Conservation (phyloP, 2,888 invertebrate species). For the Achlya flavicornis region DNA sequence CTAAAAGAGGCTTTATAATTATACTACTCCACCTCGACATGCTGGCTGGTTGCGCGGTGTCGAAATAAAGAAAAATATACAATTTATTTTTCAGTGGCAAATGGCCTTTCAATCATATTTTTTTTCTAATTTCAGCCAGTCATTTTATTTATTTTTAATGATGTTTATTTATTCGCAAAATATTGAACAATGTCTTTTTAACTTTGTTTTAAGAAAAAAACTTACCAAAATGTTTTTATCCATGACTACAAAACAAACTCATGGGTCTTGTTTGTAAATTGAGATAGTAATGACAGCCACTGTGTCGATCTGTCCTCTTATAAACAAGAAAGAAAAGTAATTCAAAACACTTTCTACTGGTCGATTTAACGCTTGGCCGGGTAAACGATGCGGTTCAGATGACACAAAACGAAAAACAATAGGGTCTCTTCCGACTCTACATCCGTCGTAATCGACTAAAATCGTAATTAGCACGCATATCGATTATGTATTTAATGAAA, state of each 20-base stretch:
- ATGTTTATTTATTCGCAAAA: background rate
- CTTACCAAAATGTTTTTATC: slow-evolving; percentile 65
- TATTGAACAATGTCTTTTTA: background rate
- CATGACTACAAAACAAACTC: slow-evolving; percentile 49
- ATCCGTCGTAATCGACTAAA: slow-evolving; percentile 14
- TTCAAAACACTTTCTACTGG: slow-evolving; percentile 72
- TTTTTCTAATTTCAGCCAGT: background rate
- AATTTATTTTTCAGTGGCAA: background rate
- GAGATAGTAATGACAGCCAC: slow-evolving; percentile 54
- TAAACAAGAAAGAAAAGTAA: slow-evolving; percentile 78
- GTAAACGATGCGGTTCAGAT: slow-evolving; percentile 17
- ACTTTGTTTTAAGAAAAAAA: slow-evolving; percentile 22
- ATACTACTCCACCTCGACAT: background rate
- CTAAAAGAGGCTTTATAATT: too few species aligned
- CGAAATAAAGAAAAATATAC: background rate
- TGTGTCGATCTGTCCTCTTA: slow-evolving; percentile 61
- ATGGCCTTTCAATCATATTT: background rate
- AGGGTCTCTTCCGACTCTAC: slow-evolving; percentile 14
- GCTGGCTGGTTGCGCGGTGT: background rate
- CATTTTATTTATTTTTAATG: background rate
- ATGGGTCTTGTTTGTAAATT: slow-evolving; percentile 34
- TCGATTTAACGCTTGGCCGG: slow-evolving; percentile 62
- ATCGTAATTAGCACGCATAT: slow-evolving; percentile 6
- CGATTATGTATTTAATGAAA: slow-evolving; percentile 4
- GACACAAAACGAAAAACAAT: slow-evolving; percentile 15